Conservation (phyloP, 2,888 invertebrate genomes). For the Spodoptera exigua region DNA sequence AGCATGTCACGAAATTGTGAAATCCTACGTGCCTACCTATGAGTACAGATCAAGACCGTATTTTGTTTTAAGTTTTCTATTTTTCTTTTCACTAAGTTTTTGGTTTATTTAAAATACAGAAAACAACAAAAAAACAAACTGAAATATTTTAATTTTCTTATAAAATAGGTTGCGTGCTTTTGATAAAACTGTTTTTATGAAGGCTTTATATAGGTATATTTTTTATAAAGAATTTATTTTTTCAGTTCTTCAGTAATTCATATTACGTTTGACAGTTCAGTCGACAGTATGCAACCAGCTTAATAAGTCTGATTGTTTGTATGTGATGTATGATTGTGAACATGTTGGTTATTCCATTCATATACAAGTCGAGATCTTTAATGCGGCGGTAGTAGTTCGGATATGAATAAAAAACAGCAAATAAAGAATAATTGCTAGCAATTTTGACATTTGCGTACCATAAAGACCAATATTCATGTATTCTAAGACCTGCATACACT, state of each 20-base stretch:
- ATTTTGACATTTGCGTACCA: too few species aligned
- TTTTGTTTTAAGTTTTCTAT: conserved; percentile 52
- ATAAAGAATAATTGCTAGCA: too few species aligned
- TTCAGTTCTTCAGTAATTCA: conserved; percentile 35
- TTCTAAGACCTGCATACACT: too few species aligned
- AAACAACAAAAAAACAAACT: conserved; percentile 47
- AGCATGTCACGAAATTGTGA: conserved; percentile 49
- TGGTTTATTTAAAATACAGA: conserved; percentile 56
- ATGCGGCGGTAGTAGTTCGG: conserved; percentile 27
- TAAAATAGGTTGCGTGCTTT: conserved; percentile 60
- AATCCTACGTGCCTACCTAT: conserved; percentile 61
- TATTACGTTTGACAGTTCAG: conserved; percentile 57
- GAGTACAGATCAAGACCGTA: conserved; percentile 60
- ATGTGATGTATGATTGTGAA: conserved; percentile 54
- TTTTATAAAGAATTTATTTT: conserved; percentile 39
- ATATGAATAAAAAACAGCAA: conserved; percentile 1
- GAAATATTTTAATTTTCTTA: conserved; percentile 41
- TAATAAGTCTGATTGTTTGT: conserved; percentile 66
- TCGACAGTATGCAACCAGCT: conserved; percentile 66
- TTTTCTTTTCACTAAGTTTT: conserved; percentile 58
- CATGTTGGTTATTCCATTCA: conserved; percentile 52
- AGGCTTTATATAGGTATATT: conserved; percentile 27
- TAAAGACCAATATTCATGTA: too few species aligned
- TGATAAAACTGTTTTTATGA: conserved; percentile 49
- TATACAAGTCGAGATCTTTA: conserved; percentile 37